phyloP scores from a whole-genome alignment of 1,140 invertebrate genomes.

The Euura lappo region DNA sequence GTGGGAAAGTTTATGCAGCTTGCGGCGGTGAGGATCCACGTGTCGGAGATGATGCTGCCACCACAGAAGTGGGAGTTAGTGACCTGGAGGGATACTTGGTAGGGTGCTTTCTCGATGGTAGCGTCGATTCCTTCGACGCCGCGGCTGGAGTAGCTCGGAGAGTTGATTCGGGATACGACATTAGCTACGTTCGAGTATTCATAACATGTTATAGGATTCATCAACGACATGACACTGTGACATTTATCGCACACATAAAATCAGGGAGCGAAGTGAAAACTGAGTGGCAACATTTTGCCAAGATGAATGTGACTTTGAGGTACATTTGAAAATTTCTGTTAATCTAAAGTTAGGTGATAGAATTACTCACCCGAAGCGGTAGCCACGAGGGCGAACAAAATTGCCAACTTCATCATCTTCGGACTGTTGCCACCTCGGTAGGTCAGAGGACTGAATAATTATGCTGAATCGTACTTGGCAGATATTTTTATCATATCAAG shows the following conservation, averaged over 20 bases:
- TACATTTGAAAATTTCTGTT: too few species aligned
- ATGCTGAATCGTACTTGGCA: too few species aligned
- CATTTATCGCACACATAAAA: too few species aligned
- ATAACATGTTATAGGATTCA: too few species aligned
- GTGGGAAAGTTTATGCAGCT: conserved; percentile 50
- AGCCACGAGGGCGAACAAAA: background rate
- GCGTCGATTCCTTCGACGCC: conserved; percentile 38
- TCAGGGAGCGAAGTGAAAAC: too few species aligned
- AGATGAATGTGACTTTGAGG: too few species aligned
- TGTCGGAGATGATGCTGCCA: conserved; percentile 46
- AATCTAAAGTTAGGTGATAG: background rate
- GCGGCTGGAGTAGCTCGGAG: conserved; percentile 38
- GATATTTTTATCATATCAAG: too few species aligned
- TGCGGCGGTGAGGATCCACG: conserved; percentile 55
- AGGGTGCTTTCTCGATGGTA: conserved; percentile 15
- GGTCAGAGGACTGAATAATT: background rate
- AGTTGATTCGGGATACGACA: background rate
- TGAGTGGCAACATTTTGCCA: too few species aligned
- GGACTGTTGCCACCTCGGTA: background rate
- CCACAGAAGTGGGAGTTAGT: conserved; percentile 48
- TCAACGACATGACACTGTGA: too few species aligned
- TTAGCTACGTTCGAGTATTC: background rate
- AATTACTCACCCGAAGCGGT: background rate
- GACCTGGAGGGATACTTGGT: conserved; percentile 13
- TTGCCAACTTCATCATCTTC: background rate